These are phyloP conservation scores for Drosophila elegans DNA, from an alignment of 1,140 invertebrate species.

Conservation along the genomic window DNA sequence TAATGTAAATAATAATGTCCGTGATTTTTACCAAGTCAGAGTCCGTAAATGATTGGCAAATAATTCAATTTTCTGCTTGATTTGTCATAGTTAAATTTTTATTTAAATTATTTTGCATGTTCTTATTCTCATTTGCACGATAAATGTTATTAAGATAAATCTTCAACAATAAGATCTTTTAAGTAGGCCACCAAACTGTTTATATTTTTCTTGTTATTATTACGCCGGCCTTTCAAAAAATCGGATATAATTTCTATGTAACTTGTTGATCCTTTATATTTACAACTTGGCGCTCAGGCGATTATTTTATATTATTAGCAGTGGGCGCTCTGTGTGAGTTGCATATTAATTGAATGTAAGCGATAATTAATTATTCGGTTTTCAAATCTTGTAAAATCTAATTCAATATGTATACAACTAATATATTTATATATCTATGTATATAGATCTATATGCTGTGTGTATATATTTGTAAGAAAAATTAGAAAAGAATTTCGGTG, in stretches of 20 bases:
- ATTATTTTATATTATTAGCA: constrained; percentile 43
- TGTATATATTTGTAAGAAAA: constrained; percentile 78
- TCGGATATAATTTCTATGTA: constrained; percentile 61
- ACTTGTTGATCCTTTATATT: constrained; percentile 69
- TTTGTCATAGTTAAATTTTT: constrained; percentile 77
- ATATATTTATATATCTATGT: constrained; percentile 52
- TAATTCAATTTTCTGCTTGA: constrained; percentile 30
- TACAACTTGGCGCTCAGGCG: constrained; percentile 58
- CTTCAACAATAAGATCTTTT: constrained; percentile 79
- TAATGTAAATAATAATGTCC: constrained; percentile 26
- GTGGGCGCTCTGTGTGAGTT: constrained; percentile 65
- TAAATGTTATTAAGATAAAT: constrained; percentile 78
- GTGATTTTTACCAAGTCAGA: constrained; percentile 32
- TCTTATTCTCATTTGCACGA: constrained; percentile 67
- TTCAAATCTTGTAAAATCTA: constrained; percentile 72
- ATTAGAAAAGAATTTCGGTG: constrained; percentile 73
- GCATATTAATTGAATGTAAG: constrained; percentile 78
- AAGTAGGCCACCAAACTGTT: constrained; percentile 59
- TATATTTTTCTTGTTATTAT: constrained; percentile 47
- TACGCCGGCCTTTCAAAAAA: constrained; percentile 59
- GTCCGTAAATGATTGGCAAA: not conserved
- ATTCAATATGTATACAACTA: constrained; percentile 76
- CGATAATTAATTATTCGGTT: constrained; percentile 65
- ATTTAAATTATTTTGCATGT: constrained; percentile 79
- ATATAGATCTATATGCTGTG: constrained; percentile 53